Conservation (phyloP, 2,797 vertebrate species). For the Acropternis orthonyx region DNA sequence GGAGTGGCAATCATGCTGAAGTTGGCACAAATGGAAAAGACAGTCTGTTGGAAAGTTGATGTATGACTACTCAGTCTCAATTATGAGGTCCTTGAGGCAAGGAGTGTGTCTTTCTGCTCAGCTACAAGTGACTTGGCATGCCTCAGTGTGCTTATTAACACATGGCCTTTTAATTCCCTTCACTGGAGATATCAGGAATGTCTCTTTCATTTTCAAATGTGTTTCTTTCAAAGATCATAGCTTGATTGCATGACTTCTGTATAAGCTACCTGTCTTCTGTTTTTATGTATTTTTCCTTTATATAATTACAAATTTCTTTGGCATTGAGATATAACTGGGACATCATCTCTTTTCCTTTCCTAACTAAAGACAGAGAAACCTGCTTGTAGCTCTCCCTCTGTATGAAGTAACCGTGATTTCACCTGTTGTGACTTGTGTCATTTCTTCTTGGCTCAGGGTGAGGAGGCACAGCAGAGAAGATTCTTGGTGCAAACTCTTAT, state of each 20-base stretch:
- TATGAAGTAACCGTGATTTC: neutral
- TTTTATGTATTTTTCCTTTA: neutral
- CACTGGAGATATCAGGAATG: neutral
- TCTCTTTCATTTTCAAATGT: neutral
- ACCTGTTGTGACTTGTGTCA: neutral
- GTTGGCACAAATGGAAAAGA: constrained; percentile 8
- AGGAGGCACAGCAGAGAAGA: neutral
- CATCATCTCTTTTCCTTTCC: neutral
- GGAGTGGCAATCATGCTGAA: neutral
- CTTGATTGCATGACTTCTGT: neutral
- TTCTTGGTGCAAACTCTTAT: neutral
- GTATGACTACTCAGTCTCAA: neutral
- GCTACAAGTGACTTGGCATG: neutral
- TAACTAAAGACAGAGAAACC: neutral
- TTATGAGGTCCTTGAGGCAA: neutral
- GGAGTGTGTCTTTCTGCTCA: neutral
- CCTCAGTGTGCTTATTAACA: neutral
- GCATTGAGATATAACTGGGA: neutral
- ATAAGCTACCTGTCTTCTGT: neutral
- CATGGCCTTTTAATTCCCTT: neutral
- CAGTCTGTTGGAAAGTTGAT: neutral
- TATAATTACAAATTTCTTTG: neutral
- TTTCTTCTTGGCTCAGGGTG: neutral
- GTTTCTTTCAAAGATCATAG: neutral
- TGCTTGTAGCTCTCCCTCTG: neutral